Conservation (phyloP, 1,140 invertebrate species). For the Brachionus sp. region DNA sequence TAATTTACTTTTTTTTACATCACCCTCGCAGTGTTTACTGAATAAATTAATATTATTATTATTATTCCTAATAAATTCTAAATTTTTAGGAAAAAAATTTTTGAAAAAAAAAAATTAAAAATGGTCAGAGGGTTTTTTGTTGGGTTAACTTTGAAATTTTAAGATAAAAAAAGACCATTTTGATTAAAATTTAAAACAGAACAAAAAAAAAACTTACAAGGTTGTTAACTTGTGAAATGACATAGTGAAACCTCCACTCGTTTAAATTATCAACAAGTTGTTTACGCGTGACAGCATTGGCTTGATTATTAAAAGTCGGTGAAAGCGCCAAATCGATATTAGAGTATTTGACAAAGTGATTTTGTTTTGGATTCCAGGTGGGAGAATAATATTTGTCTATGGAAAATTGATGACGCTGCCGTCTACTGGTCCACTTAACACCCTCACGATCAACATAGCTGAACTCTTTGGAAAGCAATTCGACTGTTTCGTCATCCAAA, state of each 20-base stretch:
- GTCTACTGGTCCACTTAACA: not conserved
- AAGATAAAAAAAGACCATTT: no score
- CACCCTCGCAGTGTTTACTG: no score
- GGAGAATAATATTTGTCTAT: not conserved
- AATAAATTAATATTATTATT: no score
- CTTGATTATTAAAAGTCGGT: not conserved
- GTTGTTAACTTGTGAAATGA: slow-evolving; percentile 42
- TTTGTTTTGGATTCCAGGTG: not conserved
- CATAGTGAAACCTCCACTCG: slow-evolving; percentile 23
- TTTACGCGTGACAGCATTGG: not conserved
- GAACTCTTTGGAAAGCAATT: slow-evolving; percentile 15
- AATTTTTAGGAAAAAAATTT: no score
- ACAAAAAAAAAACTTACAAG: not conserved
- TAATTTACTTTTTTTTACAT: no score
- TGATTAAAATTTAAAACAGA: no score
- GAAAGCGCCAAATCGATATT: not conserved
- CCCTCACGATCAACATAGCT: slow-evolving; percentile 15
- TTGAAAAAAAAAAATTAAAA: no score
- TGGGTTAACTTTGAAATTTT: no score
- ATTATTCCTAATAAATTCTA: no score
- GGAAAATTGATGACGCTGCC: not conserved
- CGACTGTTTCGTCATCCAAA: slow-evolving; percentile 30
- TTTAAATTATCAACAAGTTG: slow-evolving; percentile 24
- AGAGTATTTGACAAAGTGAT: slow-evolving; percentile 34
- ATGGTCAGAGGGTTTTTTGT: no score